Conservation (phyloP, 23 tunicate species). For the Halocynthia roretzi region DNA sequence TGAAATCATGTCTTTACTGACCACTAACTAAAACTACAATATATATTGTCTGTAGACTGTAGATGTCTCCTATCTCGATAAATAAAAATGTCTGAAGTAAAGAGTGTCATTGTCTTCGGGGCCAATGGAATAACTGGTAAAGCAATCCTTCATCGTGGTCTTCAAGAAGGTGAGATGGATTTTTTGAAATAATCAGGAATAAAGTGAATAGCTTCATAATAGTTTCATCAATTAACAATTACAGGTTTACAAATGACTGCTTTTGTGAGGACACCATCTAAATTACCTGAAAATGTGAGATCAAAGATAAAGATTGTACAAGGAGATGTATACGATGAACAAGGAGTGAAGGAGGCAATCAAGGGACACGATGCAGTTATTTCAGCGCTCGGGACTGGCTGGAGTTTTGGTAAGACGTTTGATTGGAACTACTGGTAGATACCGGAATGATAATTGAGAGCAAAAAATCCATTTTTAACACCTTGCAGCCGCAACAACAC, state of each 20-base stretch:
- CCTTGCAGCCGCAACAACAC: constrained; percentile 57
- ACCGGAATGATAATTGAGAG: too few species aligned
- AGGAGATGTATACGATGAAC: constrained; percentile 54
- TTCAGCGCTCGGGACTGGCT: constrained; percentile 51
- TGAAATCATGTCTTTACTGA: too few species aligned
- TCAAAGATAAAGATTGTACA: constrained; percentile 30
- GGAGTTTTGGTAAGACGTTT: constrained; percentile 15
- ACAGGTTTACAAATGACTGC: constrained; percentile 6
- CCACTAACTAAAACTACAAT: not conserved
- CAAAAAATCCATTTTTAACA: too few species aligned
- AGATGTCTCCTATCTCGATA: not conserved
- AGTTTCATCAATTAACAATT: not conserved
- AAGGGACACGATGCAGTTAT: constrained; percentile 66
- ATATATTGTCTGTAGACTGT: not conserved
- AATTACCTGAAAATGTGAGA: constrained; percentile 15
- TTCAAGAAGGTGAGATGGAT: not conserved
- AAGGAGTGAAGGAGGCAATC: constrained; percentile 47
- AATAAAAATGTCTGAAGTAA: not conserved
- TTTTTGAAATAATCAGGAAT: not conserved
- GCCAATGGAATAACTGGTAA: not conserved
- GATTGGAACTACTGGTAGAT: not conserved
- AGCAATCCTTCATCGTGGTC: not conserved
- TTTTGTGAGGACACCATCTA: constrained; percentile 15
- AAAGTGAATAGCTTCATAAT: not conserved
- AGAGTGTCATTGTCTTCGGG: not conserved